These are phyloP conservation scores for Leptopilina clavipes DNA, from an alignment of 1,140 invertebrate species.

Conservation along the genomic window DNA sequence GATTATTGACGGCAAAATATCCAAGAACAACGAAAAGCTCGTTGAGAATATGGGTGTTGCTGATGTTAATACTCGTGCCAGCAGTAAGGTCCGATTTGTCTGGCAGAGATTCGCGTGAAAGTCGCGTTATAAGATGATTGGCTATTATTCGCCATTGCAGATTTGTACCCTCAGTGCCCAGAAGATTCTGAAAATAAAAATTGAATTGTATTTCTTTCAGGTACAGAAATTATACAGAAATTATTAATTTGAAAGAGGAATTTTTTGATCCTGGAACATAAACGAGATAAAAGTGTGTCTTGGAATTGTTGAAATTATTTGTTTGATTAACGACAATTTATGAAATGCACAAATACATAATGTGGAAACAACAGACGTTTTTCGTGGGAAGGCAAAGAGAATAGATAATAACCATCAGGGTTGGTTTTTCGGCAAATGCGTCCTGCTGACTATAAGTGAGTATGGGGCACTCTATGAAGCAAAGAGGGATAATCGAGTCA, in stretches of 20 bases:
- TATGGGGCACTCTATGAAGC: conserved; percentile 35
- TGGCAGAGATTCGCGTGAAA: conserved; percentile 81
- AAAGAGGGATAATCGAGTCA: conserved; percentile 48
- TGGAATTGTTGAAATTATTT: conserved; percentile 40
- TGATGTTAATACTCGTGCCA: conserved; percentile 58
- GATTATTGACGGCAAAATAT: conserved; percentile 86
- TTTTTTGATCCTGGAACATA: too few relatives aligned
- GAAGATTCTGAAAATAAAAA: conserved; percentile 80
- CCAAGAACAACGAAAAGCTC: conserved; percentile 87
- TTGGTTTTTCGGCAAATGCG: conserved; percentile 51
- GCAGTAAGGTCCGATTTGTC: conserved; percentile 65
- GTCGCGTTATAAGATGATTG: conserved; percentile 83
- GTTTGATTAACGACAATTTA: conserved; percentile 45
- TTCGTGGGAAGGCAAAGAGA: conserved; percentile 59
- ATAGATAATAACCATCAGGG: conserved; percentile 56
- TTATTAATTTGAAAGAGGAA: too few relatives aligned
- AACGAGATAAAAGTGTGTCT: too few relatives aligned
- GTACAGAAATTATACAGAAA: too few relatives aligned
- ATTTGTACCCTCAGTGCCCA: conserved; percentile 89
- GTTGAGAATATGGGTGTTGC: conserved; percentile 77
- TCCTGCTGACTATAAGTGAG: conserved; percentile 19
- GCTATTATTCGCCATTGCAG: conserved; percentile 92
- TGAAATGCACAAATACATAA: conserved; percentile 13
- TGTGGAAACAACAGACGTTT: conserved; percentile 34
- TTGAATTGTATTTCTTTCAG: too few relatives aligned